Evolutionary conservation across 23 tunicate species (phyloP).

Genomic region (Ciona savignyi): DNA sequence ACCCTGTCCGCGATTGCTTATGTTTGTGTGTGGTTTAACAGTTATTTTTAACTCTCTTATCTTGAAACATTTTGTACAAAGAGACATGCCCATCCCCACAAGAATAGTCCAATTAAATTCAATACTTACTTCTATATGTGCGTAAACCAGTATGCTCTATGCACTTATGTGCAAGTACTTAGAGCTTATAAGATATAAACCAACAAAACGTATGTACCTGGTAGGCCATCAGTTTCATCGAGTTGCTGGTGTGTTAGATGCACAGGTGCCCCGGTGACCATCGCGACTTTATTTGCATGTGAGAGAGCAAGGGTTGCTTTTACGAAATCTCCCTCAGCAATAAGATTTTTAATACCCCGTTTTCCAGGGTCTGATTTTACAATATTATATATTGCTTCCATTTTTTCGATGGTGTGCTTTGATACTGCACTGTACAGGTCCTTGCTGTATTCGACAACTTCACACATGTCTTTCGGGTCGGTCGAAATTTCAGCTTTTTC

Average conservation of each 20-base stretch:
- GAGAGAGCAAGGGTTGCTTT: conserved; percentile 73
- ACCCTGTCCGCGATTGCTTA: too few relatives aligned
- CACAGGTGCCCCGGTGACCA: conserved; percentile 72
- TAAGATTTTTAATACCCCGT: conserved; percentile 42
- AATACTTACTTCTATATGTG: too few relatives aligned
- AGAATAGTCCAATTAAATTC: too few relatives aligned
- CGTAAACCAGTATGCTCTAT: too few relatives aligned
- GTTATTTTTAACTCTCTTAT: too few relatives aligned
- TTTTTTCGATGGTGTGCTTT: background rate
- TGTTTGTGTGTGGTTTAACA: too few relatives aligned
- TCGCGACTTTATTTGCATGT: conserved; percentile 50
- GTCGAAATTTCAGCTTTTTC: conserved; percentile 7
- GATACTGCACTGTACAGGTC: conserved; percentile 27
- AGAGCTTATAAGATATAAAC: too few relatives aligned
- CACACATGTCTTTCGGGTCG: background rate
- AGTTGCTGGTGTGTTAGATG: conserved; percentile 44
- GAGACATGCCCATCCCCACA: too few relatives aligned
- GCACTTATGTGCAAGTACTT: too few relatives aligned
- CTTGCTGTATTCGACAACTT: conserved; percentile 15
- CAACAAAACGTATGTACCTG: too few relatives aligned
- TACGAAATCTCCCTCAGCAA: conserved; percentile 41
- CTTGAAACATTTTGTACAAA: too few relatives aligned
- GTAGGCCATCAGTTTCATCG: conserved; percentile 90
- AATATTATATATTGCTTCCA: background rate
- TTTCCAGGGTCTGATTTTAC: conserved; percentile 20